phyloP scores from a whole-genome alignment of 2,888 invertebrate species.

The Lasioglossum oenotherae region DNA sequence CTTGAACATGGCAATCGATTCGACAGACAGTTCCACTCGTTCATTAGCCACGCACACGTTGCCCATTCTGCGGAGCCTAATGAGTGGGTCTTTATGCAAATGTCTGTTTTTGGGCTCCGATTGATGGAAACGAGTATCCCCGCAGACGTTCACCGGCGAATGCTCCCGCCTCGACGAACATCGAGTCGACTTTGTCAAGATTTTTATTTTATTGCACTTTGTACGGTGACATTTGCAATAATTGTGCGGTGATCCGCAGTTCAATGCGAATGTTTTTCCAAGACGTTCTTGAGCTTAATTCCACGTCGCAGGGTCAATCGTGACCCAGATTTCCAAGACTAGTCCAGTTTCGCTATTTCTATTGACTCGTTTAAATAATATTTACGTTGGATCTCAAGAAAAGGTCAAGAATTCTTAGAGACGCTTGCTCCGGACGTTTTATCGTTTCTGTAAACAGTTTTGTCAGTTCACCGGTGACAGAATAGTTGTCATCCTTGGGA shows the following conservation, averaged over 20 bases:
- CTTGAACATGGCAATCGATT: conserved; percentile 7
- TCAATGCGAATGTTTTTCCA: neutral
- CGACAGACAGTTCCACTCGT: neutral
- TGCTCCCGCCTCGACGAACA: neutral
- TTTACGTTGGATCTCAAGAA: neutral
- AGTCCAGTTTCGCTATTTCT: neutral
- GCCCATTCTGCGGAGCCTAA: neutral
- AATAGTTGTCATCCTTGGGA: neutral
- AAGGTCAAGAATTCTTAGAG: neutral
- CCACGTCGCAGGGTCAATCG: neutral
- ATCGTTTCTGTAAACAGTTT: neutral
- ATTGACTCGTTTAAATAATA: neutral
- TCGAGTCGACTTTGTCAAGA: neutral
- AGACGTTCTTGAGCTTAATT: neutral
- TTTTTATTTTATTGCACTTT: neutral
- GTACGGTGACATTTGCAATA: neutral
- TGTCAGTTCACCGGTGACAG: neutral
- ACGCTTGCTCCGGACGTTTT: neutral
- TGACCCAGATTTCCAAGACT: neutral
- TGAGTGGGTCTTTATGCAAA: neutral
- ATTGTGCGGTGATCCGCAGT: neutral
- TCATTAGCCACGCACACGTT: neutral
- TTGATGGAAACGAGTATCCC: neutral
- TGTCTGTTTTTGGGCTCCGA: neutral
- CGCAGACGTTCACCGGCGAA: neutral